Evolutionary conservation across 2,888 invertebrate species (phyloP), one percentile per base, ranked within the genome.

Genomic region (Anaspis maculata): DNA sequence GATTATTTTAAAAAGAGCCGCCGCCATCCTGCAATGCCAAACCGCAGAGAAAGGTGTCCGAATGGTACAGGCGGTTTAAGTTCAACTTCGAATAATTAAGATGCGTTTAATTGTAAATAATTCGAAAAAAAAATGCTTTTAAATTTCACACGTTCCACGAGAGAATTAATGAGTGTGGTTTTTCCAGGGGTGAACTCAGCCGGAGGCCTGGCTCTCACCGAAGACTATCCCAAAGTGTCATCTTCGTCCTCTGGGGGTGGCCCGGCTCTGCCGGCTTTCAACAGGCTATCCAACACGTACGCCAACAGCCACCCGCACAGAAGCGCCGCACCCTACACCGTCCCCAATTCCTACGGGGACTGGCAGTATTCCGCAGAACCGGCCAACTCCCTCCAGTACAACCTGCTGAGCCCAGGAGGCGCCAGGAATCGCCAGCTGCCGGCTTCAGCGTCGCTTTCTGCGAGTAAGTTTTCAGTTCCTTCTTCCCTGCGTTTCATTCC

Each of bases 391-490:
- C 39, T 23, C 10, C 46, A 9, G 28, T 48, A 31, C 46, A 46
- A 45, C 23, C 32, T 33, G 5, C 35, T 45, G 4, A 47, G 36
- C 27, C 40, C 41, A 41, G 45, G 50, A 21, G 37, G 36, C 9
- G 34, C 47, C 44, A 56, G 61, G 44, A 65, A 67, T 29, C 62
- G 71, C 16, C 62, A 69, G 54, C 65, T 77, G 28, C 75, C 77
- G 38, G 81, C 83, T 25, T 75, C 82, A 36, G 79, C 80, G 39
- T 79, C 79, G 45, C 70, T 83, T 44, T 72, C 79, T 53, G 79
- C 81, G 62, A 76, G 83, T 83, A 66, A 81, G 83, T 77, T 16
- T 13, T 14, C 22, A 7, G 13, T 28, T 19, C 19, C n/a, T n/a
- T n/a, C n/a, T n/a, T n/a, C n/a, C n/a, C n/a, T n/a, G n/a, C n/a